Conservation (phyloP, 2,888 invertebrate genomes). For the Epirrhoe alternata region DNA sequence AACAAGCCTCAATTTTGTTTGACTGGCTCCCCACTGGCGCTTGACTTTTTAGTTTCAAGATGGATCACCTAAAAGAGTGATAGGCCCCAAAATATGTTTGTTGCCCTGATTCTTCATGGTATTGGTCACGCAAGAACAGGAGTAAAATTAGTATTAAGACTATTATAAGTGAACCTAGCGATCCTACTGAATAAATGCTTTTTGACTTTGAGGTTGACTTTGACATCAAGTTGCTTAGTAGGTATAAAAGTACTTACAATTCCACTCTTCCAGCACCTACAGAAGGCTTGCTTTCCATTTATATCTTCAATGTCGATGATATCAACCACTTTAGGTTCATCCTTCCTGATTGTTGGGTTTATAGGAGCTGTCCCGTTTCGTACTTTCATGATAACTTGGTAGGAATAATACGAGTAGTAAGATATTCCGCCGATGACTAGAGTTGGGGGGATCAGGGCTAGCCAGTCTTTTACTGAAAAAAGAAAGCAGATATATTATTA, state of each 20-base stretch:
- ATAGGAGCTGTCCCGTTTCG: slow-evolving; percentile 73
- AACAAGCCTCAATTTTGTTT: too few relatives aligned
- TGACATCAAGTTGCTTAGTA: background rate
- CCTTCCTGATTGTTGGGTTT: slow-evolving; percentile 90
- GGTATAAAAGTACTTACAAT: slow-evolving; percentile 87
- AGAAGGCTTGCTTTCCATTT: slow-evolving; percentile 95
- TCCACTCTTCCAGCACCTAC: slow-evolving; percentile 98
- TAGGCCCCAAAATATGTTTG: too few relatives aligned
- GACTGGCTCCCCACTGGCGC: too few relatives aligned
- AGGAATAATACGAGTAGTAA: slow-evolving; percentile 91
- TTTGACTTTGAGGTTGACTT: too few relatives aligned
- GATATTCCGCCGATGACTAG: slow-evolving; percentile 92
- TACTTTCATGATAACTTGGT: slow-evolving; percentile 83
- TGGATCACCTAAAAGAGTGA: too few relatives aligned
- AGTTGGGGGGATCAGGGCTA: slow-evolving; percentile 92
- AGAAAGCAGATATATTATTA: background rate
- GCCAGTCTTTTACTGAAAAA: slow-evolving; percentile 91
- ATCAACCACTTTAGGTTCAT: slow-evolving; percentile 94
- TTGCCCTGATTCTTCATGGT: too few relatives aligned
- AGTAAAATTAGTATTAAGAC: too few relatives aligned
- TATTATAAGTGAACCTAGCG: too few relatives aligned
- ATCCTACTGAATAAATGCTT: too few relatives aligned
- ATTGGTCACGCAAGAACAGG: too few relatives aligned
- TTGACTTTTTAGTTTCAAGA: too few relatives aligned
- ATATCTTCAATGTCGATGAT: slow-evolving; percentile 97